Evolutionary conservation across 2,113 vertebrate species (phyloP).

Genomic region (Halcyon malimbica): DNA sequence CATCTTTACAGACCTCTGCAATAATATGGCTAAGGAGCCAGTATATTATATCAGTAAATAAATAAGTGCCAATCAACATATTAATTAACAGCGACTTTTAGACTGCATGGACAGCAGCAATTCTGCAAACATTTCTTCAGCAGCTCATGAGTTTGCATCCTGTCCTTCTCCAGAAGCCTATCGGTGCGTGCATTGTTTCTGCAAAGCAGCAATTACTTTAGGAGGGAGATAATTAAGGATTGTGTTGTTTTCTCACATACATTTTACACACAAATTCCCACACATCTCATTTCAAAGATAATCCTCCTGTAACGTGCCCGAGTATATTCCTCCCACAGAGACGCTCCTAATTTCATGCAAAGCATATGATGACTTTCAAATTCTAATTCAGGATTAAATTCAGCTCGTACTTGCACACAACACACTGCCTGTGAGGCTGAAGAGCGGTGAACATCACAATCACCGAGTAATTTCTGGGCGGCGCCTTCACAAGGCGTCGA

Average conservation of each 20-base stretch:
- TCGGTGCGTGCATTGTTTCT: neutral
- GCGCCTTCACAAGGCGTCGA: slow-evolving; percentile 92
- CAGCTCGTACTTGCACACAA: slow-evolving; percentile 90
- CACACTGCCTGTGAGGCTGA: slow-evolving; percentile 94
- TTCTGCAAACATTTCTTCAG: neutral
- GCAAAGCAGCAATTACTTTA: neutral
- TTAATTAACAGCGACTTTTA: neutral
- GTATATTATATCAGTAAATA: neutral
- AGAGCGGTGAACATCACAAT: slow-evolving; percentile 98
- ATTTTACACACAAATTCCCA: neutral
- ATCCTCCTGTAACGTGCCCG: neutral
- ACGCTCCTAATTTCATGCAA: neutral
- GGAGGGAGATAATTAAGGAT: neutral
- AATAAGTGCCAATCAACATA: neutral
- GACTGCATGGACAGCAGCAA: neutral
- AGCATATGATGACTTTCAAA: neutral
- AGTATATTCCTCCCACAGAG: fast-evolving
- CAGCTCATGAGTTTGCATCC: neutral
- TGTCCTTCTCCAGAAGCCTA: neutral
- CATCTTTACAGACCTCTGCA: neutral
- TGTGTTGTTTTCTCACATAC: neutral
- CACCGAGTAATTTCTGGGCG: slow-evolving; percentile 95
- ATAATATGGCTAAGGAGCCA: neutral
- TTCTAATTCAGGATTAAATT: neutral
- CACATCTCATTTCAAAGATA: neutral